Evolutionary conservation across 2,888 invertebrate genomes (phyloP).

Genomic region (Ashinkailepas kermadecensis): DNA sequence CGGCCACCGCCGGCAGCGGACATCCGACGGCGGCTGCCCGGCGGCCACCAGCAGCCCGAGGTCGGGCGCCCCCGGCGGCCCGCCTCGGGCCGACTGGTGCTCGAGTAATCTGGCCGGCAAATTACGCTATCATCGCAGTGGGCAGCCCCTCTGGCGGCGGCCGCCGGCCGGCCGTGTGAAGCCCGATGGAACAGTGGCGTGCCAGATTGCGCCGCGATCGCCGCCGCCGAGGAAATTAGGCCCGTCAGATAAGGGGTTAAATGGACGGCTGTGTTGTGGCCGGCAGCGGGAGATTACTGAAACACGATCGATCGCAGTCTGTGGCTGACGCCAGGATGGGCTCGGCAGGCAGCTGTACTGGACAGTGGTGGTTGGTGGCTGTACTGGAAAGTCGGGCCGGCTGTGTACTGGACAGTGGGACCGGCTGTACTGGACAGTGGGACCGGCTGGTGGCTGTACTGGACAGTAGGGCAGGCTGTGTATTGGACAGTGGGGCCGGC

Average conservation of each 20-base stretch:
- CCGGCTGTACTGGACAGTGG: too few species aligned
- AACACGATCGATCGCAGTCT: conserved; percentile 6
- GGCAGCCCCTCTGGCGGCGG: neutral
- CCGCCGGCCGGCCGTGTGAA: neutral
- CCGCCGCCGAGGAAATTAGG: conserved; percentile 15
- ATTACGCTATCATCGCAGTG: neutral
- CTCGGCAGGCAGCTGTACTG: neutral
- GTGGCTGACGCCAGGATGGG: neutral
- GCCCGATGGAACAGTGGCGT: conserved; percentile 13
- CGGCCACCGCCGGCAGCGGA: too few species aligned
- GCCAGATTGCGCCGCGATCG: conserved; percentile 7
- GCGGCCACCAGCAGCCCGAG: neutral
- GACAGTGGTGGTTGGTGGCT: neutral
- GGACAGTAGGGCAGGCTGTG: too few species aligned
- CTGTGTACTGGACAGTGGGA: too few species aligned
- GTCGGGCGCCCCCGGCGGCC: neutral
- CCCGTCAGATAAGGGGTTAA: conserved; percentile 20
- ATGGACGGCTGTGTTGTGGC: conserved; percentile 16
- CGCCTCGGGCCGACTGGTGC: neutral
- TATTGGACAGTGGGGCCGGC: too few species aligned
- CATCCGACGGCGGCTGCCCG: neutral
- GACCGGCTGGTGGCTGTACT: too few species aligned
- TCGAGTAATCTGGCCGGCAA: neutral
- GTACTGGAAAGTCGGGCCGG: neutral
- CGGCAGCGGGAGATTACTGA: neutral